phyloP scores from a whole-genome alignment of 2,797 vertebrate species.

The Myotis pilosus region DNA sequence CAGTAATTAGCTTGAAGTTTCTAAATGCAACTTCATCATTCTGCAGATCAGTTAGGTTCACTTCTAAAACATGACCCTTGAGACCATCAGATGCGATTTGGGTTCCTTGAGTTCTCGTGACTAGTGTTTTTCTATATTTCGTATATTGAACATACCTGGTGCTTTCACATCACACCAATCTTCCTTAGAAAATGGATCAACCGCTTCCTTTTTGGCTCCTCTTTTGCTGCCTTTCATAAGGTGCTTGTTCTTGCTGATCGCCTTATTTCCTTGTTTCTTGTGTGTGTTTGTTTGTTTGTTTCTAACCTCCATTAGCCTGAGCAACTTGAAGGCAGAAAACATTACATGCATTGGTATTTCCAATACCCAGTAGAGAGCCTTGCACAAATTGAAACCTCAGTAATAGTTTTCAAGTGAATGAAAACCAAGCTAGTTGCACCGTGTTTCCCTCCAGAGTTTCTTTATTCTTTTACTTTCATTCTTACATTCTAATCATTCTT shows the following conservation, averaged over 20 bases:
- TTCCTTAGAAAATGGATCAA: not conserved
- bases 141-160: not conserved
- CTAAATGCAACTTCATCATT: not conserved
- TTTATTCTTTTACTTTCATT: slow-evolving; percentile 20
- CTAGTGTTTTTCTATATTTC: not conserved
- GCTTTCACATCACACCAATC: not conserved
- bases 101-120: not conserved
- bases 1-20: not conserved
- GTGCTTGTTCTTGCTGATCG: not conserved
- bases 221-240: not conserved
- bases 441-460: not conserved
- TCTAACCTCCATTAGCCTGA: not conserved
- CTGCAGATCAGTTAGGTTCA: not conserved
- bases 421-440: not conserved
- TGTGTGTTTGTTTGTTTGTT: not conserved
- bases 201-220: not conserved
- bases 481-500: not conserved
- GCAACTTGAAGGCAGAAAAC: not conserved
- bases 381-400: not conserved
- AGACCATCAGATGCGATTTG: not conserved
- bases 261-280: not conserved
- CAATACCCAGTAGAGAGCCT: not conserved
- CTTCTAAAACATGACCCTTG: not conserved
- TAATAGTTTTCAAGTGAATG: not conserved
- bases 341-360: not conserved